Evolutionary conservation across 2,113 vertebrate genomes (phyloP).

Genomic region (Podiceps cristatus): DNA sequence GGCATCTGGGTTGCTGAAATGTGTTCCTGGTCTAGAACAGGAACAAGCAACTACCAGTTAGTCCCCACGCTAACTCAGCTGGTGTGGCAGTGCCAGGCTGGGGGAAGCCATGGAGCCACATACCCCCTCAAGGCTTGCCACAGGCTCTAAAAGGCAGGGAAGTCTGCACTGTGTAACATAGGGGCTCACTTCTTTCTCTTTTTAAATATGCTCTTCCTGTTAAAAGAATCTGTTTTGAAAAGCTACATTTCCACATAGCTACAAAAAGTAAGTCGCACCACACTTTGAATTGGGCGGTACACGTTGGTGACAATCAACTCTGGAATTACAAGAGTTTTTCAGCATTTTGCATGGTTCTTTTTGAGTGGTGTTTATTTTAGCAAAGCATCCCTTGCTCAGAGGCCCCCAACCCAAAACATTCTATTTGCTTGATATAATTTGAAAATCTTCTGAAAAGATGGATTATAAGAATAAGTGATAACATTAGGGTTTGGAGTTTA

Average conservation of each 20-base stretch:
- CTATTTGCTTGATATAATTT: constrained; percentile 4
- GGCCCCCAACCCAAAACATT: neutral
- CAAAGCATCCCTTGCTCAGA: neutral
- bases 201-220: neutral
- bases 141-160: neutral
- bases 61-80: neutral
- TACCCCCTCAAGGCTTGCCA: neutral
- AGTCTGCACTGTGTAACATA: fast-evolving
- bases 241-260: neutral
- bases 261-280: neutral
- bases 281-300: neutral
- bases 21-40: neutral
- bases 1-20: neutral
- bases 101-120: neutral
- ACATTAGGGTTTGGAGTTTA: neutral
- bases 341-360: neutral
- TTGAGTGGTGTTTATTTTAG: neutral
- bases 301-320: neutral
- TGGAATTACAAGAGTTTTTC: neutral
- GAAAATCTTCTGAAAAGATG: constrained; percentile 8
- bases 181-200: neutral
- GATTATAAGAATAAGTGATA: constrained; percentile 9
- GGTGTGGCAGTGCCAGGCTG: neutral
- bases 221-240: neutral
- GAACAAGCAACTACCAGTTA: neutral